phyloP scores from a whole-genome alignment of 2,888 invertebrate species.

The Epistrophella euchroma region DNA sequence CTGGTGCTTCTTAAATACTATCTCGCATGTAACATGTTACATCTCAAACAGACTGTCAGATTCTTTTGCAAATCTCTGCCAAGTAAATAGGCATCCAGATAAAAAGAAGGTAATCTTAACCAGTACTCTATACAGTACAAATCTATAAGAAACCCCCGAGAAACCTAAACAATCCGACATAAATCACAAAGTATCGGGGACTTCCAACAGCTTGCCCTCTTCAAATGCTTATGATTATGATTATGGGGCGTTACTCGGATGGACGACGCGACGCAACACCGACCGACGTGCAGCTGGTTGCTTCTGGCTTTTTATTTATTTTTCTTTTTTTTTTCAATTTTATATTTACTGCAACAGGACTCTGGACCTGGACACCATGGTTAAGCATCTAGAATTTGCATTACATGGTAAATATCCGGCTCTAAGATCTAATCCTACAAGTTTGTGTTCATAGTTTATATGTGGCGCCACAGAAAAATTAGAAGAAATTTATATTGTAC shows the following conservation, averaged over 20 bases:
- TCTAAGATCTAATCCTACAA: constrained; percentile 60
- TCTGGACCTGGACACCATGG: constrained; percentile 31
- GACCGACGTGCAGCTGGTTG: constrained; percentile 63
- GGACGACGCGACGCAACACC: too few species aligned
- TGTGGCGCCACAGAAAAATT: constrained; percentile 74
- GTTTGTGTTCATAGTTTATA: constrained; percentile 40
- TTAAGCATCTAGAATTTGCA: constrained; percentile 66
- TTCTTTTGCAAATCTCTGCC: constrained; percentile 64
- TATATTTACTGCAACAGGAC: constrained; percentile 10
- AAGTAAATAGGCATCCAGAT: constrained; percentile 65
- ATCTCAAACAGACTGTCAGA: constrained; percentile 72
- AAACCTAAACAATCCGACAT: constrained; percentile 70
- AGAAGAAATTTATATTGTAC: constrained; percentile 63
- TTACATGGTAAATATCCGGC: constrained; percentile 69
- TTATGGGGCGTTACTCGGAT: constrained; percentile 62
- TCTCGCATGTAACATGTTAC: constrained; percentile 49
- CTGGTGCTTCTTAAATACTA: background rate
- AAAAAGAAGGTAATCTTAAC: constrained; percentile 56
- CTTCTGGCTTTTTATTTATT: constrained; percentile 57
- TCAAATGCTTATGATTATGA: constrained; percentile 36
- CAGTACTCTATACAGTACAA: constrained; percentile 9
- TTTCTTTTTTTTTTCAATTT: background rate
- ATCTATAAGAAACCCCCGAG: constrained; percentile 52
- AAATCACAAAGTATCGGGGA: constrained; percentile 61
- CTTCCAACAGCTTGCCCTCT: constrained; percentile 26